Evolutionary conservation across 2,888 invertebrate genomes (phyloP).

Genomic region (Lacanobia oleracea): DNA sequence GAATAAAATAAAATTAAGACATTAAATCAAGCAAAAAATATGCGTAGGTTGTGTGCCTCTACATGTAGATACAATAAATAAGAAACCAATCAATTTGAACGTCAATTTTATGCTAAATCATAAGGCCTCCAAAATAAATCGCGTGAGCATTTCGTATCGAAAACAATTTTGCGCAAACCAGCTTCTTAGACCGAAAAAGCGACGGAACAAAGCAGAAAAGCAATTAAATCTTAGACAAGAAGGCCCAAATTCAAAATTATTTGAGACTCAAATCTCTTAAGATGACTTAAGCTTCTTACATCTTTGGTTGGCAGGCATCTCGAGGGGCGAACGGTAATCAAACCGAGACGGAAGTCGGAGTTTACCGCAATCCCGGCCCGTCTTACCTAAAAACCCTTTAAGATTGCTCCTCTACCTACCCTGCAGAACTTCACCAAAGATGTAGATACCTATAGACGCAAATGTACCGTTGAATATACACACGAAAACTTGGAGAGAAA

Average conservation of each 20-base stretch:
- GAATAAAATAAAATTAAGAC: slow-evolving; percentile 16
- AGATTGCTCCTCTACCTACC: slow-evolving; percentile 72
- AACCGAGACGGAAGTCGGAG: slow-evolving; percentile 78
- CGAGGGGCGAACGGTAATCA: slow-evolving; percentile 86
- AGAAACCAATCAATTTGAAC: slow-evolving; percentile 38
- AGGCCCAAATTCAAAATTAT: slow-evolving; percentile 63
- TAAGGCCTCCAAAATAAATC: slow-evolving; percentile 21
- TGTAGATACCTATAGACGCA: slow-evolving; percentile 9
- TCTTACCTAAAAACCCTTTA: slow-evolving; percentile 84
- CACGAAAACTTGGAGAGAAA: neutral
- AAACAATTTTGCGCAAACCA: slow-evolving; percentile 6
- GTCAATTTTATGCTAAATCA: slow-evolving; percentile 36
- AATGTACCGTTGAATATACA: slow-evolving; percentile 4
- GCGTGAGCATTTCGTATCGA: neutral
- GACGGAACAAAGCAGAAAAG: slow-evolving; percentile 45
- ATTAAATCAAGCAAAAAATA: slow-evolving; percentile 5
- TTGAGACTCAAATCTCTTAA: slow-evolving; percentile 65
- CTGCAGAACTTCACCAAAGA: slow-evolving; percentile 48
- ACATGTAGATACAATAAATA: slow-evolving; percentile 20
- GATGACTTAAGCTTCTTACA: slow-evolving; percentile 71
- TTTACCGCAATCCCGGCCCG: slow-evolving; percentile 81
- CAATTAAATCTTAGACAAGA: slow-evolving; percentile 60
- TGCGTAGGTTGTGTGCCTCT: neutral
- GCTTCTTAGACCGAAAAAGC: slow-evolving; percentile 14
- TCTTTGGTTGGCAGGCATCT: slow-evolving; percentile 76